Evolutionary conservation across 1,140 invertebrate species (phyloP), one percentile per base, ranked within the genome.

Genomic region (Solenopsis invicta): DNA sequence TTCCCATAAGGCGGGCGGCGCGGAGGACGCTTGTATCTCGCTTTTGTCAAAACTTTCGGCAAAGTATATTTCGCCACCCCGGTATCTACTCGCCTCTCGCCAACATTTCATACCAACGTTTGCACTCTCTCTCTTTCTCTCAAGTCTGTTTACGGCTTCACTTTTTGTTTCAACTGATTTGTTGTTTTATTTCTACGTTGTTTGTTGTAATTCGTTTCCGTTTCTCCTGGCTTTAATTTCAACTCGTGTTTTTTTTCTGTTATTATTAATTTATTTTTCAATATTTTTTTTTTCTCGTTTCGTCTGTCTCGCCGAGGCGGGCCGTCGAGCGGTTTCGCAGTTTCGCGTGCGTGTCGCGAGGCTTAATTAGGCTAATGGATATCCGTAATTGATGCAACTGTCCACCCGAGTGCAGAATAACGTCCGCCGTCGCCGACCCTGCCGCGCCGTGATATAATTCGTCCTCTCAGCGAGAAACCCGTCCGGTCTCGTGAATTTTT

Each of bases 1-100:
- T 93, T 93, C 93, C 92, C 93, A 92, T 90, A 93, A 93, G 93
- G 92, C 93, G 78, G 93, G 92, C 93, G 78, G 13, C 18, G 50
- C 13, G 41, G 34, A 24, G 29, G 29, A 77, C 67, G 77, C 89
- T 89, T 76, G 81, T 88, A 74, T 72, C 75, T 85, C 45, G 69
- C 88, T 82, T 89, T 88, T 77, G 81, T 85, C 81, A 34, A 82
- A 90, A 88, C 81, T 90, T 90, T 87, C 29, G 24, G 4, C 37
- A 67, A 59, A 52, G 74, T 87, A 66, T 78, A 66, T 62, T 54
- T 56, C 21, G 29, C 71, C 61, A 34, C 54, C 41, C 59, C n/a
- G 37, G 9, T 71, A 52, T 56, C 76, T 56, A 71, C 56, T 4
- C 37, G 21, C 45, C 41, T 82, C 54, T 48, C 52, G 16, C 34